Evolutionary conservation across 2,888 invertebrate species (phyloP).

Genomic region (Limnephilus rhombicus): DNA sequence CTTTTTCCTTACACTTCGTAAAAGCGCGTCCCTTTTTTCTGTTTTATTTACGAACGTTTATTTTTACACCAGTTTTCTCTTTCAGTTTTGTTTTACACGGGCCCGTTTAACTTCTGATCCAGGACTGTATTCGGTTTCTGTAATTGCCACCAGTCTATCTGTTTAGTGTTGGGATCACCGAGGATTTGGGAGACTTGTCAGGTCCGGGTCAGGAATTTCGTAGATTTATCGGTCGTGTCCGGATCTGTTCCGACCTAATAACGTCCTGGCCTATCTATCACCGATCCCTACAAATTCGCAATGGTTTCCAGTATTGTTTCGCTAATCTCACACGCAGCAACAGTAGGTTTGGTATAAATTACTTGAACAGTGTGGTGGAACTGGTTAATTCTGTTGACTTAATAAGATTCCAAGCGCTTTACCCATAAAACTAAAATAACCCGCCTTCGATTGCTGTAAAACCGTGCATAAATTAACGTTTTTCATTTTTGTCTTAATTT

Average conservation of each 20-base stretch:
- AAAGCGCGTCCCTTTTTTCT: neutral
- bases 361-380: neutral
- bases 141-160: constrained; percentile 50
- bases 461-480: neutral
- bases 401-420: neutral
- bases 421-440: neutral
- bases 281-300: constrained; percentile 25
- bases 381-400: neutral
- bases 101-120: constrained; percentile 8
- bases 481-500: too few species aligned
- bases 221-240: constrained; percentile 50
- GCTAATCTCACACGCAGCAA: constrained; percentile 17
- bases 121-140: constrained; percentile 31
- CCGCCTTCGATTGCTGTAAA: neutral
- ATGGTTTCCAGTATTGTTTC: constrained; percentile 33
- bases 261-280: constrained; percentile 36
- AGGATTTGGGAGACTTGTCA: constrained; percentile 10
- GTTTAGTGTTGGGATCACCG: constrained; percentile 24
- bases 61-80: neutral
- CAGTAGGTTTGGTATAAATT: constrained; percentile 39
- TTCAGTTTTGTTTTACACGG: neutral
- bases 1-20: neutral
- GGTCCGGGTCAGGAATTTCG: constrained; percentile 16
- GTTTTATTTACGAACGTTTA: neutral
- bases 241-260: constrained; percentile 51